Evolutionary conservation across 2,888 invertebrate species (phyloP).

Genomic region (Teleogryllus oceanicus): DNA sequence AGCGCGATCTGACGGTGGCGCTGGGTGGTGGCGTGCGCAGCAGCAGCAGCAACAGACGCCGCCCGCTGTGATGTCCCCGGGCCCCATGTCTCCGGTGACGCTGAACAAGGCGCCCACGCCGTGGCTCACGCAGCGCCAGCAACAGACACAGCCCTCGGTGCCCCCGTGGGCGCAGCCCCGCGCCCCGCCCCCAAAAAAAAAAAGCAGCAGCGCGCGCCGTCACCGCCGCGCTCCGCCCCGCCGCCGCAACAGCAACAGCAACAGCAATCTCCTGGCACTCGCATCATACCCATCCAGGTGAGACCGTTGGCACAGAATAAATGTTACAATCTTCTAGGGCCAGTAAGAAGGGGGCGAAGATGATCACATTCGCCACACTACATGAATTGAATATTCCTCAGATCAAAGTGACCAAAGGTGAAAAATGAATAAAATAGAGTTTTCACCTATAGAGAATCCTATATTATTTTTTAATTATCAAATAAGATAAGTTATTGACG

Average conservation of each 20-base stretch:
- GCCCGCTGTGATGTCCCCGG: neutral
- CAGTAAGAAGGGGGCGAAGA: too few relatives aligned
- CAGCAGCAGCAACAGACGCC: constrained; percentile 53
- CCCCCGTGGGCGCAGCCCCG: constrained; percentile 49
- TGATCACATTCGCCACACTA: neutral
- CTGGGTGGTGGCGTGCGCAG: constrained; percentile 40
- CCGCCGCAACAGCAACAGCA: neutral
- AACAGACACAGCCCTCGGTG: constrained; percentile 48
- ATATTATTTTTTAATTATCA: too few relatives aligned
- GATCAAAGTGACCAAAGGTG: too few relatives aligned
- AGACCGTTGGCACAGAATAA: neutral
- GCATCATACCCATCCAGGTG: constrained; percentile 40
- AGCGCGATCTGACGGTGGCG: too few relatives aligned
- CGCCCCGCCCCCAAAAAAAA: constrained; percentile 40
- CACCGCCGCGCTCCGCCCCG: neutral
- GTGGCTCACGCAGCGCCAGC: constrained; percentile 52
- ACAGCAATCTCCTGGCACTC: neutral
- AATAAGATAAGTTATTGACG: too few relatives aligned
- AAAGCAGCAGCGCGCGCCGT: neutral
- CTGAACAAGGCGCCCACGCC: constrained; percentile 59
- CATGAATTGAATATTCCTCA: too few relatives aligned
- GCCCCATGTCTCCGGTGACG: constrained; percentile 29
- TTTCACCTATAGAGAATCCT: too few relatives aligned
- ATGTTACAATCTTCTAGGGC: too few relatives aligned
- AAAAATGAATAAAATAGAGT: too few relatives aligned